These are phyloP conservation scores for Callipepla squamata DNA, from an alignment of 2,113 vertebrate species.

Conservation along the genomic window DNA sequence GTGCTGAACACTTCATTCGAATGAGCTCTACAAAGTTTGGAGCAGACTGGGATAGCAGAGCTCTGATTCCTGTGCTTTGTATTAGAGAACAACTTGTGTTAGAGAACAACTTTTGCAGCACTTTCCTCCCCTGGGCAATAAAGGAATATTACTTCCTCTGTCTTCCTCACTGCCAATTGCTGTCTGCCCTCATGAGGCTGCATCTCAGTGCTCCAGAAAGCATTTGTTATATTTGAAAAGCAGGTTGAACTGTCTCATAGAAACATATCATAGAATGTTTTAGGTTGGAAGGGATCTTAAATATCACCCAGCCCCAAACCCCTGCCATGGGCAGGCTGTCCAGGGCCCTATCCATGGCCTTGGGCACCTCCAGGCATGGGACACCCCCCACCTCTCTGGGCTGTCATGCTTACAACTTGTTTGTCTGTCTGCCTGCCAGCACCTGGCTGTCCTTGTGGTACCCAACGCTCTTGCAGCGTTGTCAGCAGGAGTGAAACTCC, in stretches of 20 bases:
- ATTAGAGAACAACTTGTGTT: not conserved
- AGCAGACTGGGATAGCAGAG: not conserved
- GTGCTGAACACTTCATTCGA: not conserved
- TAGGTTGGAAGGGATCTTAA: no score
- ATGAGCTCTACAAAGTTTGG: not conserved
- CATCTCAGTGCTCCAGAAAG: not conserved
- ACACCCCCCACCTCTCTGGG: no score
- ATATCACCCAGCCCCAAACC: no score
- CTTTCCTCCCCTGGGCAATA: not conserved
- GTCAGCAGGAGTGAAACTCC: not conserved
- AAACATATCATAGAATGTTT: no score
- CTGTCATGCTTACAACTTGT: not conserved
- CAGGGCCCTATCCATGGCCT: no score
- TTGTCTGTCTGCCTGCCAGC: not conserved
- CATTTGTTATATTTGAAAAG: not conserved
- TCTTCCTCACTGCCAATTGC: not conserved
- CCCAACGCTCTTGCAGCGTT: fast-evolving
- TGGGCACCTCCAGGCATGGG: no score
- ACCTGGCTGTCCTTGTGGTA: fast-evolving
- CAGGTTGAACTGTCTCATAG: not conserved
- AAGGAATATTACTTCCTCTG: not conserved
- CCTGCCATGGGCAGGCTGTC: no score
- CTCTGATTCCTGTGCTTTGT: not conserved
- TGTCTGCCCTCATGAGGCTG: not conserved
- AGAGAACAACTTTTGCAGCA: not conserved